Evolutionary conservation across 2,888 invertebrate species (phyloP), one percentile per base, ranked within the genome.

Genomic region (Taphrorychus bicolor): DNA sequence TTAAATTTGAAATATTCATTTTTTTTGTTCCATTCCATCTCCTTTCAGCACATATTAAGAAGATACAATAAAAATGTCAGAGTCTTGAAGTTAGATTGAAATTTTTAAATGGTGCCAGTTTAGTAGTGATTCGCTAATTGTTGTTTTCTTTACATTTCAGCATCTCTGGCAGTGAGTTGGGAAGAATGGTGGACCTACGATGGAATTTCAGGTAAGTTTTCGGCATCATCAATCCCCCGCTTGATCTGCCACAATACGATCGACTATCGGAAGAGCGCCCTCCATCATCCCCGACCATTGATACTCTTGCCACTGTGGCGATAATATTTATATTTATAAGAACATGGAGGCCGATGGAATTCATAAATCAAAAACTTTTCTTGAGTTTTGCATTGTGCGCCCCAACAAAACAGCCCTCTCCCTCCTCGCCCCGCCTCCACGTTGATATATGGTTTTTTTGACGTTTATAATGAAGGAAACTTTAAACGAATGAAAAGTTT

Each of bases 151-250:
- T 72, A 61, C 57, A 81, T 70, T 89, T 78, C 87, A 92, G 91
- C 87, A 79, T 87, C 89, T 75, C 85, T 85, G 76, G 89, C 89
- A 78, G 91, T 92, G 79, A 94, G 93, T 84, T 95, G 95, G 95
- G 95, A 95, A 84, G 94, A 94, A 85, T 95, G 95, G 95, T 71
- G 71, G 71, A 71, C 71, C 2, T 71, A 71, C 40, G 71, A 71
- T 64, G 71, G 71, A 2, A 95, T 95, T 83, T 95, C 95, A 86
- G 95, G 95, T 94, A 85, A 89, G 88, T 72, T 32, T 3, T 41
- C 41, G 19, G 19, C 19, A 49, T 59, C 40, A 19, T 51, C n/a
- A 51, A 59, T 49, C 14, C 23, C 23, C 23, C n/a, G n/a, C n/a
- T n/a, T n/a, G n/a, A 52, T 49, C 45, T 59, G 17, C 16, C 21